Percentiles rank a stretch among this genome's conserved stretches.
Conservation (phyloP, 2,113 vertebrate species). For the Fulmarus glacialis region DNA sequence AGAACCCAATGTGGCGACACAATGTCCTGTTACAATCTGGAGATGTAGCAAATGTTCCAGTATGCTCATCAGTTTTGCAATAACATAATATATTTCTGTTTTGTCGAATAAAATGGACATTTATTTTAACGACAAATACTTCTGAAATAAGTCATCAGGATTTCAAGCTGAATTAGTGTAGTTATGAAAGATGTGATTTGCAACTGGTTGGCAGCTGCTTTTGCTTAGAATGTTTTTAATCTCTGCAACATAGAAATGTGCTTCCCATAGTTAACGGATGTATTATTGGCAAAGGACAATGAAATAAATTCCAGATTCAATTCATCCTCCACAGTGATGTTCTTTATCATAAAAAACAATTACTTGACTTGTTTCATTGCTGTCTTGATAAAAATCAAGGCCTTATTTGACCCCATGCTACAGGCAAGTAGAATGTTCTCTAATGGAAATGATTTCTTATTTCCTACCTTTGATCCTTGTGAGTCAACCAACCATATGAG, state of each 20-base stretch:
- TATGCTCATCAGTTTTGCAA: neutral
- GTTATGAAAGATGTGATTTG: constrained; percentile 22
- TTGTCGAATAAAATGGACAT: neutral
- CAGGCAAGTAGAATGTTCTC: neutral
- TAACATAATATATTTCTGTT: neutral
- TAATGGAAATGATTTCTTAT: neutral
- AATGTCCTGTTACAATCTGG: neutral
- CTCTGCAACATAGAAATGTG: constrained; percentile 2
- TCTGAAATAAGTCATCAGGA: neutral
- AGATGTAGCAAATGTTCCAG: neutral
- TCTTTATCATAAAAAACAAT: constrained; percentile 22
- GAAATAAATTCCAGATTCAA: constrained; percentile 31
- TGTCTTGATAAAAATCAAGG: constrained; percentile 23
- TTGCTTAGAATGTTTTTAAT: constrained; percentile 41
- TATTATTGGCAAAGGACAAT: constrained; percentile 6
- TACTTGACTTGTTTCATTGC: constrained; percentile 8
- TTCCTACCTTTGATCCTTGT: neutral
- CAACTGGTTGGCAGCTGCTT: constrained; percentile 3
- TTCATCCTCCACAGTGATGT: neutral
- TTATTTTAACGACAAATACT: neutral
- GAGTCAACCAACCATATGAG: neutral
- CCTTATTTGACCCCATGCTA: neutral
- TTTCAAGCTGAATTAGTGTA: neutral
- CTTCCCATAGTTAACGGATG: neutral
- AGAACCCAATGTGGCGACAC: neutral